Evolutionary conservation across 1,140 invertebrate species (phyloP).

Genomic region (Phocides pigmalion): DNA sequence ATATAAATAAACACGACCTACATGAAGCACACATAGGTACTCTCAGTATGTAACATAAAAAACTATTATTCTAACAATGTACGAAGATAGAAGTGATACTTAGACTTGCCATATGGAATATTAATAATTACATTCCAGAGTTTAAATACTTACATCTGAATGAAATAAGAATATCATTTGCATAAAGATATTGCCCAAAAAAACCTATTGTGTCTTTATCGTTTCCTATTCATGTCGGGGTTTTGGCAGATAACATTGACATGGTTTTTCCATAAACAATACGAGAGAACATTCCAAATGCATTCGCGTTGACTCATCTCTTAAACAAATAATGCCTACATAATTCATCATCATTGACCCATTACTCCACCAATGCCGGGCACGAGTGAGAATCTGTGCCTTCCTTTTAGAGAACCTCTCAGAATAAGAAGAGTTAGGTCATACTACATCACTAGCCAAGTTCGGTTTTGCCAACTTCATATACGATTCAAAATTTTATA

Average conservation of each 20-base stretch:
- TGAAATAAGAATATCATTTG: slow-evolving; percentile 3
- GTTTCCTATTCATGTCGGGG: slow-evolving; percentile 21
- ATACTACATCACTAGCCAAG: too few relatives aligned
- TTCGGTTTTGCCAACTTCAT: too few relatives aligned
- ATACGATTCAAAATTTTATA: too few relatives aligned
- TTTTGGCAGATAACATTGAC: slow-evolving; percentile 36
- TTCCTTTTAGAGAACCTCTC: too few relatives aligned
- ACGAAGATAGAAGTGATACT: not conserved
- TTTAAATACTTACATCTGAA: slow-evolving; percentile 10
- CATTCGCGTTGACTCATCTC: slow-evolving; percentile 10
- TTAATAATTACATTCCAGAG: slow-evolving; percentile 4
- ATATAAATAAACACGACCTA: too few relatives aligned
- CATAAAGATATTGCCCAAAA: slow-evolving; percentile 33
- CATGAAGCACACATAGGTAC: too few relatives aligned
- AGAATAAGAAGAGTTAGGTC: too few relatives aligned
- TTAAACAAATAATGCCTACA: too few relatives aligned
- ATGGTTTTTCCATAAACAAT: slow-evolving; percentile 33
- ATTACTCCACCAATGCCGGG: too few relatives aligned
- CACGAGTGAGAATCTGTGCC: too few relatives aligned
- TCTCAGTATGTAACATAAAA: not conserved
- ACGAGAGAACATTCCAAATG: slow-evolving; percentile 8
- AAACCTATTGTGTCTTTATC: slow-evolving; percentile 31
- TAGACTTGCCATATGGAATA: not conserved
- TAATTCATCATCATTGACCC: too few relatives aligned
- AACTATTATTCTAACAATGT: not conserved